phyloP scores from a whole-genome alignment of 1,140 invertebrate genomes.

The Anagrus nilaparvatae region DNA sequence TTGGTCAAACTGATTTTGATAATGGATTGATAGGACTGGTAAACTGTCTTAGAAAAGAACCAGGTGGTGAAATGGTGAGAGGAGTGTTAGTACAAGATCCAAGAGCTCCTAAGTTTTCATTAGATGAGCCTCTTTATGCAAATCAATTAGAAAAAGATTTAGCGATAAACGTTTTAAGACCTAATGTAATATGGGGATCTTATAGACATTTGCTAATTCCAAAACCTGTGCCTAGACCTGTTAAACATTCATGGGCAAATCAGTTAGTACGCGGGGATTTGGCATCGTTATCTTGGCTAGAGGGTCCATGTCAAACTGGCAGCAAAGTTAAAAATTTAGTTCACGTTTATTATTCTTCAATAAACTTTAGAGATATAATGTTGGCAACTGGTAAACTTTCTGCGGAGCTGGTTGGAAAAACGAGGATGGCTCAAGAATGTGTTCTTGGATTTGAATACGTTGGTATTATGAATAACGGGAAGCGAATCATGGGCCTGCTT shows the following conservation, averaged over 20 bases:
- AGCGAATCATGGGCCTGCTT: constrained; percentile 62
- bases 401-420: constrained; percentile 47
- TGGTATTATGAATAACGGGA: constrained; percentile 45
- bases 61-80: constrained; percentile 50
- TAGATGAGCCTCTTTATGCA: constrained; percentile 53
- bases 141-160: constrained; percentile 61
- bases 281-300: constrained; percentile 73
- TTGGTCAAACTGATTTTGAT: constrained; percentile 48
- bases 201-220: constrained; percentile 59
- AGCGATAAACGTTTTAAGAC: constrained; percentile 60
- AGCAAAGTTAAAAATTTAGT: constrained; percentile 34
- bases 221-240: constrained; percentile 34
- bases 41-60: constrained; percentile 62
- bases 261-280: constrained; percentile 72
- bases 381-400: constrained; percentile 62
- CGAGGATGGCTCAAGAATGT: constrained; percentile 50
- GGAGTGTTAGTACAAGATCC: constrained; percentile 55
- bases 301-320: constrained; percentile 43
- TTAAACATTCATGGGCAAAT: constrained; percentile 67
- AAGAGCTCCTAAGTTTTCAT: constrained; percentile 53
- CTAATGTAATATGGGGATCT: constrained; percentile 65
- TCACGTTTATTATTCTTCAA: constrained; percentile 51
- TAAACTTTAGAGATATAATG: constrained; percentile 75
- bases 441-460: constrained; percentile 65
- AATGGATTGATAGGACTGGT: constrained; percentile 76